These are phyloP conservation scores for Drosophila macrospina DNA, from an alignment of 2,888 invertebrate genomes.

Conservation along the genomic window DNA sequence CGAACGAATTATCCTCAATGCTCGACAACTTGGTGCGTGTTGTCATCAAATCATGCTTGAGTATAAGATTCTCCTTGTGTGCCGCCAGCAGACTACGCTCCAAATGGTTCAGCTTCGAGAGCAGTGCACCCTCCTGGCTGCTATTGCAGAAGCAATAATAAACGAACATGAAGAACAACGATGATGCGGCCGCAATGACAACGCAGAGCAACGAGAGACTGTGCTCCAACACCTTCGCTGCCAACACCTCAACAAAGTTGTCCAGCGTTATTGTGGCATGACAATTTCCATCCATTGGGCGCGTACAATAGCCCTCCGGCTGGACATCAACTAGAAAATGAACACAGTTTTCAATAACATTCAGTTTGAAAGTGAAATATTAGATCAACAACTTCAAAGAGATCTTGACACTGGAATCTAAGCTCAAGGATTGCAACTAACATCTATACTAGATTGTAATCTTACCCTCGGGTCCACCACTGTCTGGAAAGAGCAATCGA, in stretches of 20 bases:
- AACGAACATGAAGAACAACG: slow-evolving; percentile 90
- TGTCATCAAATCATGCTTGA: slow-evolving; percentile 88
- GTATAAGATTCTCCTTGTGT: slow-evolving; percentile 88
- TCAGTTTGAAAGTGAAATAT: background rate
- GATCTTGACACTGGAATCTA: too few species aligned
- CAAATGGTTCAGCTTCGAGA: slow-evolving; percentile 89
- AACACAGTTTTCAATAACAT: slow-evolving; percentile 9
- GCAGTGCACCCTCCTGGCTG: slow-evolving; percentile 89
- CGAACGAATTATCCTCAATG: slow-evolving; percentile 90
- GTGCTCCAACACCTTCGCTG: slow-evolving; percentile 78
- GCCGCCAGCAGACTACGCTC: slow-evolving; percentile 88
- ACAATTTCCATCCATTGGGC: slow-evolving; percentile 31
- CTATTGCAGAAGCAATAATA: slow-evolving; percentile 92
- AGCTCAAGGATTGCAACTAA: background rate
- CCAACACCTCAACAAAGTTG: slow-evolving; percentile 71
- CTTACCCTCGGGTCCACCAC: slow-evolving; percentile 25
- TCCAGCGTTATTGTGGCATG: slow-evolving; percentile 59
- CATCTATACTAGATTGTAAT: background rate
- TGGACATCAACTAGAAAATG: background rate
- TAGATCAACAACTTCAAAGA: too few species aligned
- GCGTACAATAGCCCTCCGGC: slow-evolving; percentile 47
- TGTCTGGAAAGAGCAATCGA: slow-evolving; percentile 71
- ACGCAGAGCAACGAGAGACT: slow-evolving; percentile 87
- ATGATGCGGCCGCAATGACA: slow-evolving; percentile 89
- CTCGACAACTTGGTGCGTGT: slow-evolving; percentile 88